Conservation (phyloP, 2,888 invertebrate genomes). For the Paralinhomoeus sp. region DNA sequence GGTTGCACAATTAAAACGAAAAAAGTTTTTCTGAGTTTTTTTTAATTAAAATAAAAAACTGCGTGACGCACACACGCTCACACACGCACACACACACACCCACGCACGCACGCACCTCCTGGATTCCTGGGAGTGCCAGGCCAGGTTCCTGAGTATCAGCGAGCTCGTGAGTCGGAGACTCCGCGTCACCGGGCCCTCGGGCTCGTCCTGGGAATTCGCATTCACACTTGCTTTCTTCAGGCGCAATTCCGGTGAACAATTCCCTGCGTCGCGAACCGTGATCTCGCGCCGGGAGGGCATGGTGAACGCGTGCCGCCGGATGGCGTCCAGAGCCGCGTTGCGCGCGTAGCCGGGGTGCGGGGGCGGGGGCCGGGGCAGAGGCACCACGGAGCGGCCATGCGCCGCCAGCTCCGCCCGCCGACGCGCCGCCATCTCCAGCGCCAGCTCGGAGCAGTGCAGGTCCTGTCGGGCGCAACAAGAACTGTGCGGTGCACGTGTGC, state of each 20-base stretch:
- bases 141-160: constrained; percentile 83
- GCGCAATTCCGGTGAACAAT: neutral
- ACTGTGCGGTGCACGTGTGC: too few species aligned
- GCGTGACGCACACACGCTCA: constrained; percentile 4
- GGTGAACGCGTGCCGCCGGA: constrained; percentile 74
- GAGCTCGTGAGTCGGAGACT: constrained; percentile 91
- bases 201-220: constrained; percentile 86
- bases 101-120: constrained; percentile 57
- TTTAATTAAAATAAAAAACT: neutral
- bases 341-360: constrained; percentile 68
- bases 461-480: too few species aligned
- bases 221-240: too few species aligned
- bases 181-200: constrained; percentile 95
- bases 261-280: constrained; percentile 46
- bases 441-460: constrained; percentile 66
- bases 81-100: too few species aligned
- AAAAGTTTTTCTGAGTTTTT: too few species aligned
- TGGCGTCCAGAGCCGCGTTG: constrained; percentile 86
- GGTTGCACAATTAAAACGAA: too few species aligned
- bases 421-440: constrained; percentile 40
- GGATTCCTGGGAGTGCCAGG: constrained; percentile 56
- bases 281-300: constrained; percentile 67
- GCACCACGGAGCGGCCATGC: constrained; percentile 34
- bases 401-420: constrained; percentile 39
- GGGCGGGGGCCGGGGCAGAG: constrained; percentile 34